Evolutionary conservation across 2,888 invertebrate genomes (phyloP).

Genomic region (Melieria picta): DNA sequence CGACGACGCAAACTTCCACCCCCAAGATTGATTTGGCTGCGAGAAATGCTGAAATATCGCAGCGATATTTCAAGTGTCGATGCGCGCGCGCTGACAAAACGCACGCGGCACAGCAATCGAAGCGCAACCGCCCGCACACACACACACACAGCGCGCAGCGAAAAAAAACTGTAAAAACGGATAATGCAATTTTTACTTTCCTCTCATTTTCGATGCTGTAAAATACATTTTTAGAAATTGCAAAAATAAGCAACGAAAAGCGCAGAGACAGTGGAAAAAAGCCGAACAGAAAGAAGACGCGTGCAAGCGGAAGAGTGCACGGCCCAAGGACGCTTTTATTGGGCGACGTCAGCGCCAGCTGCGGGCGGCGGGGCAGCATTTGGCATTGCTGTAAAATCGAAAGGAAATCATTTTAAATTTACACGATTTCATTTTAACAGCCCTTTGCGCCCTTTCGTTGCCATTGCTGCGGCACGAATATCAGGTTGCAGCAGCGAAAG

Average conservation of each 20-base stretch:
- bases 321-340: too few species aligned
- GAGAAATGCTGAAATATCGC: conserved; percentile 3
- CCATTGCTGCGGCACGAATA: too few species aligned
- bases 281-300: conserved; percentile 4
- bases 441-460: background rate
- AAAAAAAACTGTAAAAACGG: background rate
- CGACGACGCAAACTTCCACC: background rate
- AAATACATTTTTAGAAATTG: conserved; percentile 23
- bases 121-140: background rate
- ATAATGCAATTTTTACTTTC: background rate
- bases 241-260: background rate
- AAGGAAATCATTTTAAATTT: conserved; percentile 39
- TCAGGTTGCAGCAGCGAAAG: too few species aligned
- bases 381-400: conserved; percentile 5
- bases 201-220: background rate
- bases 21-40: conserved; percentile 10
- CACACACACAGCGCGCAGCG: background rate
- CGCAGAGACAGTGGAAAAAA: background rate
- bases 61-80: conserved; percentile 6
- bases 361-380: too few species aligned
- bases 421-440: conserved; percentile 31
- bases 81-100: background rate
- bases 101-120: background rate
- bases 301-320: too few species aligned
- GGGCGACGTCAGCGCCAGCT: too few species aligned